Base-by-base conservation (phyloP, 2,888 invertebrate genomes). In the Philonicus albiceps region DNA sequence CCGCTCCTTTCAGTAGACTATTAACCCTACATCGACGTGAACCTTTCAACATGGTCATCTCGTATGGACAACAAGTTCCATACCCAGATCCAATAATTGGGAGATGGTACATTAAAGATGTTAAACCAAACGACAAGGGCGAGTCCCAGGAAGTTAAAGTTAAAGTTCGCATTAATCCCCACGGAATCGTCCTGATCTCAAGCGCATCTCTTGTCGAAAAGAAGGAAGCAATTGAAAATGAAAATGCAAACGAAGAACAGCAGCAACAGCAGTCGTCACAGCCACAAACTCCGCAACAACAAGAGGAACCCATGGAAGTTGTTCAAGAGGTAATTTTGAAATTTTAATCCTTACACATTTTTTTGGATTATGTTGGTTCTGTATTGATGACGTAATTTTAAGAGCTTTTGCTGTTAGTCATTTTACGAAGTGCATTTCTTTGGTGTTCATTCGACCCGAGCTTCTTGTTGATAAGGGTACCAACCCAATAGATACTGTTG, bases 81-180 rank as follows among this genome's bases (percentile, higher is more conserved):
- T 96, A 95, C 92, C 96, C 96, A 0, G 95, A 96, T 89, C 93
- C 94, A 88, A 94, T 95, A 89, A 96, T 98, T 92, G 97, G 98
- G 95, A 94, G 94, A 93, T 97, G 96, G 95, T 93, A 94, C 78
- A 95, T 98, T 87, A 95, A 95, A 90, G 96, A 97, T 90, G 95
- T 99, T 5, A 96, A 96, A 89, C 97, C 99, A 4, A 96, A 96
- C 37, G 92, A 96, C 0, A 97, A 97, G 88, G 98, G 98, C 40
- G 98, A 98, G 90, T 95, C 96, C n/a, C 96, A 97, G 88, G 99
- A 98, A 92, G 96, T 99, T 1, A 99, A 99, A 93, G 96, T 99
- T 4, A 99, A 99, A 93, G 97, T 98, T 6, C 95, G 98, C 89
- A 94, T 99, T 86, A 98, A 99, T 93, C 94, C 97, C 81, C 96